phyloP scores from a whole-genome alignment of 2,113 vertebrate genomes.

The Odocoileus hemionus region DNA sequence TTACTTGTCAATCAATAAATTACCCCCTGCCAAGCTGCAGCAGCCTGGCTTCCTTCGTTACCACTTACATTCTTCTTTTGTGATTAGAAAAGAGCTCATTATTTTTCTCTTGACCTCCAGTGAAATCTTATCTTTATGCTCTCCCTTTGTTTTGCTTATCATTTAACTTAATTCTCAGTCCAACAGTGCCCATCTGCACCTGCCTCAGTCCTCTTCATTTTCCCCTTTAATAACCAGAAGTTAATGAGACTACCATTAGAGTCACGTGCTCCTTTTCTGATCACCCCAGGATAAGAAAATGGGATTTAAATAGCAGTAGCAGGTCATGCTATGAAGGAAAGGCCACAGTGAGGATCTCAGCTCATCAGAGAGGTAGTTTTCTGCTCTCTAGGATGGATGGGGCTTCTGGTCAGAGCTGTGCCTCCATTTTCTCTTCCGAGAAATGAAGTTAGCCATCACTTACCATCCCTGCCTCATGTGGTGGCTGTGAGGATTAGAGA shows the following conservation, averaged over 20 bases:
- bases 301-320: neutral
- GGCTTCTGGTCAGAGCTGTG: neutral
- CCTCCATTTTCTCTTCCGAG: neutral
- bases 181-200: neutral
- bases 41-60: conserved; percentile 29
- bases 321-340: neutral
- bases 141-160: conserved; percentile 40
- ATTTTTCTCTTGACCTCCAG: conserved; percentile 38
- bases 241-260: neutral
- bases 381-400: neutral
- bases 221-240: neutral
- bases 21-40: conserved; percentile 47
- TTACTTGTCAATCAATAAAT: conserved; percentile 58
- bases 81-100: conserved; percentile 49
- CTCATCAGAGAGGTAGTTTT: too few relatives aligned
- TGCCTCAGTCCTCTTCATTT: neutral
- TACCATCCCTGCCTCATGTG: neutral
- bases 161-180: conserved; percentile 37
- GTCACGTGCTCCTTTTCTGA: neutral
- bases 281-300: neutral
- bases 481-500: neutral
- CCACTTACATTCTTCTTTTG: conserved; percentile 11
- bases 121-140: conserved; percentile 14
- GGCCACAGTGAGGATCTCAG: neutral
- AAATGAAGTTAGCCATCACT: neutral